Evolutionary conservation across 2,113 vertebrate genomes (phyloP).

Genomic region (Zapornia atra): DNA sequence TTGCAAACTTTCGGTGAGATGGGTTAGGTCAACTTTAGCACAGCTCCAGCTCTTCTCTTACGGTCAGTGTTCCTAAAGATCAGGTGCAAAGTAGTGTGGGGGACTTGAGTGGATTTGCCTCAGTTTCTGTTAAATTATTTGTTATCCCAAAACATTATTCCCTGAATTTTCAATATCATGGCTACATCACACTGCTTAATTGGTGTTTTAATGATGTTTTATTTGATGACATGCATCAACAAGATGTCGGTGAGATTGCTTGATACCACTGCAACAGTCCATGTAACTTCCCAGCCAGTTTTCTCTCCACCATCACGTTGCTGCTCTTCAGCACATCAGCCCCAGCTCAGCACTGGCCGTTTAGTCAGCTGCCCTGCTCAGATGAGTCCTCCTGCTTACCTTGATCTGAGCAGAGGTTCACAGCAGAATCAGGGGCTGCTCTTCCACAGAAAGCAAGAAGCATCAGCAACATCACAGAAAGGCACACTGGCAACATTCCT

Average conservation of each 20-base stretch:
- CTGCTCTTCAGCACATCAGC: neutral
- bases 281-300: neutral
- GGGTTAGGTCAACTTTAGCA: neutral
- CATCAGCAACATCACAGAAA: neutral
- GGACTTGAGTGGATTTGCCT: neutral
- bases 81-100: neutral
- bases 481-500: neutral
- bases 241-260: neutral
- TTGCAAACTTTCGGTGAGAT: neutral
- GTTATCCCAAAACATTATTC: neutral
- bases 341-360: neutral
- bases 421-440: neutral
- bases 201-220: neutral
- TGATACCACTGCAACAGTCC: neutral
- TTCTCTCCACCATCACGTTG: neutral
- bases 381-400: neutral
- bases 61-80: neutral
- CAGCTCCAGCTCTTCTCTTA: neutral
- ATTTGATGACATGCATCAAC: neutral
- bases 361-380: neutral
- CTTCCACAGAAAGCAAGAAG: neutral
- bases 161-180: neutral
- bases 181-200: neutral
- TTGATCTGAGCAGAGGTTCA: neutral
- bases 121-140: neutral